phyloP scores from a whole-genome alignment of 2,888 invertebrate species.

The Leptarthrus brevirostris region DNA sequence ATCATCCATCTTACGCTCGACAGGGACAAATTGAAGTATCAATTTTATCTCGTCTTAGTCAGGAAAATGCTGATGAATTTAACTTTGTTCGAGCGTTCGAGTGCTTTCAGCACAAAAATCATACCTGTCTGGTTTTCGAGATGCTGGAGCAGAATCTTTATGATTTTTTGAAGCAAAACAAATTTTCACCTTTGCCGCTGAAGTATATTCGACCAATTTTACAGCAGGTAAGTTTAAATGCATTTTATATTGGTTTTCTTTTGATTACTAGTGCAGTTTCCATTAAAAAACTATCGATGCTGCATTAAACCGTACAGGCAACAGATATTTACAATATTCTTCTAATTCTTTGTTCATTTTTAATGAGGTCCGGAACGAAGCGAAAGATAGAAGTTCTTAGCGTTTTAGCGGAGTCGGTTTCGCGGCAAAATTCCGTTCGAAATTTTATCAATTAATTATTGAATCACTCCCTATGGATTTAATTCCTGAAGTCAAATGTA shows the following conservation, averaged over 20 bases:
- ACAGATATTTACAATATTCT: neutral
- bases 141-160: conserved; percentile 99
- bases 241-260: conserved; percentile 18
- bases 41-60: conserved; percentile 90
- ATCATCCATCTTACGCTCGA: conserved; percentile 99
- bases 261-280: neutral
- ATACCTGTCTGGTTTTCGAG: conserved; percentile 99
- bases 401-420: no score
- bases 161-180: conserved; percentile 99
- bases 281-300: neutral
- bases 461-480: no score
- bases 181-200: conserved; percentile 97
- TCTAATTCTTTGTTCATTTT: no score
- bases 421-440: no score
- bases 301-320: neutral
- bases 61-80: conserved; percentile 99
- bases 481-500: no score
- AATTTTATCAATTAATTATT: no score
- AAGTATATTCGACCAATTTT: conserved; percentile 98
- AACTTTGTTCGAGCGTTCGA: conserved; percentile 99
- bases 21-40: conserved; percentile 99
- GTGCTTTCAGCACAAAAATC: conserved; percentile 99
- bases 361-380: no score
- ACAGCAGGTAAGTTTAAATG: conserved; percentile 88
- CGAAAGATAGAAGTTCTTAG: no score